These are phyloP conservation scores for Apotomis turbidana DNA, from an alignment of 2,888 invertebrate species.

Conservation along the genomic window DNA sequence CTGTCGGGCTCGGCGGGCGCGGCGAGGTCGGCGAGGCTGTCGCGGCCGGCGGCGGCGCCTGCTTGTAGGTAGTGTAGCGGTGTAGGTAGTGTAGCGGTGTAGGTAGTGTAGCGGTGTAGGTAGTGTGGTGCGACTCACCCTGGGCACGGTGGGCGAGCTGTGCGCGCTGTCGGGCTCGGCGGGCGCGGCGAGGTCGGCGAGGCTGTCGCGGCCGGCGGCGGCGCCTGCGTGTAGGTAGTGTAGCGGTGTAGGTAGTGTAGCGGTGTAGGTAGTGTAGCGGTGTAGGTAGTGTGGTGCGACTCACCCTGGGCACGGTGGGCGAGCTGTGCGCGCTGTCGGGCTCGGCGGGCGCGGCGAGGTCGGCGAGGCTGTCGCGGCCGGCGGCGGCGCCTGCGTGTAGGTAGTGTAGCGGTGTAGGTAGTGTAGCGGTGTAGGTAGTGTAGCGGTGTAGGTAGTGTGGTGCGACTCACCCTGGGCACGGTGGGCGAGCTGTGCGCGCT, in stretches of 20 bases:
- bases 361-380: constrained; percentile 87
- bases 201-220: constrained; percentile 84
- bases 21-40: constrained; percentile 89
- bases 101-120: no score
- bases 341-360: constrained; percentile 88
- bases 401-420: no score
- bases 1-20: constrained; percentile 92
- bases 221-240: no score
- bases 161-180: constrained; percentile 94
- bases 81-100: no score
- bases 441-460: no score
- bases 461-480: constrained; percentile 60
- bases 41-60: constrained; percentile 82
- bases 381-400: constrained; percentile 75
- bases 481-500: constrained; percentile 95
- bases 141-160: constrained; percentile 92
- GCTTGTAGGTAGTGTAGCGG: no score
- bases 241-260: no score
- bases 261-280: no score
- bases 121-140: no score
- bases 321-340: constrained; percentile 95
- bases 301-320: constrained; percentile 85
- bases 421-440: no score
- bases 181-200: constrained; percentile 88
- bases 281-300: no score